Conservation (phyloP, 2,113 vertebrate genomes). For the Mesembrinibis cayennensis region DNA sequence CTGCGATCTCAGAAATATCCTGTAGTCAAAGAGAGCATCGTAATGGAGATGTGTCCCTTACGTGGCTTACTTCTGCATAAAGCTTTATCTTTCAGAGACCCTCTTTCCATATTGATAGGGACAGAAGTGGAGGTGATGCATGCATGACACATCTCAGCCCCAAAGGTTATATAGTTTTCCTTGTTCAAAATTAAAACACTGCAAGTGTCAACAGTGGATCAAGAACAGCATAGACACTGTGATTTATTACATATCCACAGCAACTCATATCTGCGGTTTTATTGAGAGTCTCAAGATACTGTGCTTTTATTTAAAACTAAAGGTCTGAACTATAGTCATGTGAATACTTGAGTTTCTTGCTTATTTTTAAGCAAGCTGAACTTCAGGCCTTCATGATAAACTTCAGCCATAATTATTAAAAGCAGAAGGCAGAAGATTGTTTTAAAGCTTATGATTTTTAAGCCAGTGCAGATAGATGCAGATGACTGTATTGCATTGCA, state of each 20-base stretch:
- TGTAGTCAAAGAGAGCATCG: rapidly evolving
- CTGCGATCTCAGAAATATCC: background rate
- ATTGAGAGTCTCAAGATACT: background rate
- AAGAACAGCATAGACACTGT: background rate
- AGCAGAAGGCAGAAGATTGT: background rate
- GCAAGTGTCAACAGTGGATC: background rate
- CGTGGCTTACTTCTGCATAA: background rate
- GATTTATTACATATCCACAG: background rate
- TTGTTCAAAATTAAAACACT: background rate
- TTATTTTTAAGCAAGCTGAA: background rate
- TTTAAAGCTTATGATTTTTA: background rate
- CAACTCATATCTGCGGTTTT: background rate
- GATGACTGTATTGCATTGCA: background rate
- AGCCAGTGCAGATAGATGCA: background rate
- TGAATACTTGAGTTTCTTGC: background rate
- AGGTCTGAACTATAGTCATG: background rate
- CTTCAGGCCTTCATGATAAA: background rate
- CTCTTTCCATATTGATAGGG: background rate
- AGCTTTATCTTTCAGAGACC: background rate
- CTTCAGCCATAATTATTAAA: background rate
- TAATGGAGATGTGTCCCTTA: background rate
- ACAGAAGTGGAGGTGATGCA: background rate
- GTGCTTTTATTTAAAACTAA: background rate
- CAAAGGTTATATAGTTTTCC: background rate
- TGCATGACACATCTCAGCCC: background rate